A percentile compares a stretch with the other conserved stretches of the same genome.
Evolutionary conservation across 2,113 vertebrate species (phyloP).

Genomic region (Sphaerodactylus townsendi): DNA sequence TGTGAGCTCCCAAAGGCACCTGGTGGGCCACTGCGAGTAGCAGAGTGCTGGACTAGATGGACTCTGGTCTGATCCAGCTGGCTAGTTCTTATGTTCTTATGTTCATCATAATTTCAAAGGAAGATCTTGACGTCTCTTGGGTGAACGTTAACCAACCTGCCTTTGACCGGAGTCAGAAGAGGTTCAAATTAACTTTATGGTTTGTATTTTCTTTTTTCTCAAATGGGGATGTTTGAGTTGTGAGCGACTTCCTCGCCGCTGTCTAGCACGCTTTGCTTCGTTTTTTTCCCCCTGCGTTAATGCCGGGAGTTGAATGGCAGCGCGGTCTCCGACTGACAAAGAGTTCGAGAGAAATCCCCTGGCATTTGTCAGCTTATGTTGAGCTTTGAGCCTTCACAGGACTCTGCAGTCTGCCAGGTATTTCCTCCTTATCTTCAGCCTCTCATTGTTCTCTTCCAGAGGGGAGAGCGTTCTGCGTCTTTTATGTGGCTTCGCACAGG

Average conservation of each 20-base stretch:
- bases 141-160: conserved; percentile 43
- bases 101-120: conserved; percentile 31
- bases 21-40: too few relatives aligned
- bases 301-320: too few relatives aligned
- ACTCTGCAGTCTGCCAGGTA: conserved; percentile 64
- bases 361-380: conserved; percentile 59
- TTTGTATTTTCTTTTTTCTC: conserved; percentile 34
- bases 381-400: conserved; percentile 60
- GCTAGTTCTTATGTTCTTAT: too few relatives aligned
- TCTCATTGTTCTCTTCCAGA: conserved; percentile 63
- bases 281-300: too few relatives aligned
- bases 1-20: too few relatives aligned
- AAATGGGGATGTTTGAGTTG: conserved; percentile 49
- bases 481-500: conserved; percentile 8
- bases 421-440: conserved; percentile 59
- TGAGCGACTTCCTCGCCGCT: conserved; percentile 43
- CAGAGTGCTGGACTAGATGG: too few relatives aligned
- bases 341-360: conserved; percentile 51
- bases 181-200: conserved; percentile 69
- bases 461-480: conserved; percentile 46
- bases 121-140: conserved; percentile 8
- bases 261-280: conserved; percentile 41
- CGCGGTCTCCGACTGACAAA: conserved; percentile 12
- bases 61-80: too few relatives aligned
- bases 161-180: conserved; percentile 49